Evolutionary conservation across 2,797 vertebrate species (phyloP).

Genomic region (Darevskia mixta): DNA sequence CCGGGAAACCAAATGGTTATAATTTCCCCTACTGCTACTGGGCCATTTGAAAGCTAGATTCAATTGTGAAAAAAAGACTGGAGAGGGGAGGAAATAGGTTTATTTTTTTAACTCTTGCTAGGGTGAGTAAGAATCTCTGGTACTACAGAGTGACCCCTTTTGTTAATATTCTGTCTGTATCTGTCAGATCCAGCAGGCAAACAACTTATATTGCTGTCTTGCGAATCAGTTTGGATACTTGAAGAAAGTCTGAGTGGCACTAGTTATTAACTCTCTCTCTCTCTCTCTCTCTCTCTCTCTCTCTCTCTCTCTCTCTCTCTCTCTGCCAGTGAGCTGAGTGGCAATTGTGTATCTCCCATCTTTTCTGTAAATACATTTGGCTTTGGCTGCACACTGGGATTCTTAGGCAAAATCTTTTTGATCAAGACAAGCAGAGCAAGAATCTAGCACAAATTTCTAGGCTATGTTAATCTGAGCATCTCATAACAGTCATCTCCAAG

Average conservation of each 20-base stretch:
- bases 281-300: not conserved
- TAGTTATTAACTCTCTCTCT: constrained; percentile 34
- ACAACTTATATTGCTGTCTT: not conserved
- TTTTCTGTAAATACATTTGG: constrained; percentile 17
- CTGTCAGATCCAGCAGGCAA: constrained; percentile 38
- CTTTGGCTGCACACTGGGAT: not conserved
- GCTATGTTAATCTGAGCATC: not conserved
- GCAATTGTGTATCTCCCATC: not conserved
- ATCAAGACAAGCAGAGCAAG: not conserved
- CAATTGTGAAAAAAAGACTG: constrained; percentile 38
- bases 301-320: not conserved
- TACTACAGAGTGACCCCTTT: constrained; percentile 20
- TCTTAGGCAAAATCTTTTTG: constrained; percentile 19
- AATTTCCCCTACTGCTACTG: constrained; percentile 8
- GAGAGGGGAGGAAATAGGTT: not conserved
- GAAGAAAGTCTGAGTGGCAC: not conserved
- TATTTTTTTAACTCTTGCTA: constrained; percentile 53
- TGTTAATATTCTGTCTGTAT: constrained; percentile 38
- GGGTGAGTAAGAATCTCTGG: not conserved
- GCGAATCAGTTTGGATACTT: constrained; percentile 2
- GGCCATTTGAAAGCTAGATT: not conserved
- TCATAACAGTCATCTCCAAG: not conserved
- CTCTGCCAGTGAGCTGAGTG: constrained; percentile 7
- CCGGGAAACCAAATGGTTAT: not conserved
- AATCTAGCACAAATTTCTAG: not conserved